Conservation (phyloP, 2,113 vertebrate species). For the Orycteropus afer region DNA sequence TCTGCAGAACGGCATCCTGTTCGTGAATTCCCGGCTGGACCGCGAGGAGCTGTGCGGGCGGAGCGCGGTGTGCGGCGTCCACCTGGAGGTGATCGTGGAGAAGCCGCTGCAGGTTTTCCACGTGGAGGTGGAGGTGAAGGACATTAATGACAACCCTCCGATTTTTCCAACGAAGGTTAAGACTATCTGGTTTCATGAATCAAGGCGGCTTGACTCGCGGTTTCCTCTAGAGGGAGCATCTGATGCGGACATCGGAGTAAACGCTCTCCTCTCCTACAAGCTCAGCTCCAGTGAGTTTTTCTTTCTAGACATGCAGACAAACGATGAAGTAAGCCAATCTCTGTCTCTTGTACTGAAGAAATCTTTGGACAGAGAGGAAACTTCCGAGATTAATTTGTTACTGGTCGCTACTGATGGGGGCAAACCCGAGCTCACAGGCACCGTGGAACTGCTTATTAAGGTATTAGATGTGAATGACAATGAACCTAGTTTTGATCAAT, state of each 20-base stretch:
- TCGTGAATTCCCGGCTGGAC: conserved; percentile 96
- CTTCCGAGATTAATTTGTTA: conserved; percentile 70
- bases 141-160: conserved; percentile 90
- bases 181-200: conserved; percentile 79
- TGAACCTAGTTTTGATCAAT: conserved; percentile 73
- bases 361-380: conserved; percentile 81
- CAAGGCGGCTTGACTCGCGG: conserved; percentile 61
- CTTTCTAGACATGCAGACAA: conserved; percentile 76
- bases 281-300: conserved; percentile 81
- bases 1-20: conserved; percentile 96
- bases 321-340: conserved; percentile 59
- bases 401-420: conserved; percentile 86
- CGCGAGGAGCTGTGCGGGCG: conserved; percentile 93
- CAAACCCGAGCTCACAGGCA: conserved; percentile 86
- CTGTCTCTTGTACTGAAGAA: conserved; percentile 79
- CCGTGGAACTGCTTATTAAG: conserved; percentile 66
- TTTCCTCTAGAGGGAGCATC: conserved; percentile 84
- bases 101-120: conserved; percentile 87
- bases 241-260: conserved; percentile 84
- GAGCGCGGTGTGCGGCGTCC: conserved; percentile 79
- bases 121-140: conserved; percentile 85
- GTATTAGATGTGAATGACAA: conserved; percentile 84
- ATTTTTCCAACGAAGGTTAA: conserved; percentile 73
- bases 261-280: conserved; percentile 84
- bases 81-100: conserved; percentile 87